Evolutionary conservation across 2,797 vertebrate genomes (phyloP).

Genomic region (Falco cherrug): DNA sequence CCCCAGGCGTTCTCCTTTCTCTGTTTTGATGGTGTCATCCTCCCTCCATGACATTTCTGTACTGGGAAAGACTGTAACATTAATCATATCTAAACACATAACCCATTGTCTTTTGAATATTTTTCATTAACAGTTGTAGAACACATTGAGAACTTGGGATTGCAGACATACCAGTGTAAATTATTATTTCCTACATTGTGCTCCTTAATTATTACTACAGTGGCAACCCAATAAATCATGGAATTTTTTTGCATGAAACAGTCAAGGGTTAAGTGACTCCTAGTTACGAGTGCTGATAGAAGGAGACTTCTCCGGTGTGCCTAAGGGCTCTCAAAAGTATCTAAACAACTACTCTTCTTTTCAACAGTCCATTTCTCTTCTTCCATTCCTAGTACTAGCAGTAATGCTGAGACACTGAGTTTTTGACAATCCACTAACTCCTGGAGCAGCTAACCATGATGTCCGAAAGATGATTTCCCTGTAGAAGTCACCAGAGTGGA

Average conservation of each 20-base stretch:
- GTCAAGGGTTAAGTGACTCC: slow-evolving; percentile 7
- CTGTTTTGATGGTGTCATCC: neutral
- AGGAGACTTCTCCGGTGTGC: neutral
- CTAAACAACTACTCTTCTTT: neutral
- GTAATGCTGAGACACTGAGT: neutral
- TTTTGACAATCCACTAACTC: neutral
- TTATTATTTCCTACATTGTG: neutral
- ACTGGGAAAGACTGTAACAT: neutral
- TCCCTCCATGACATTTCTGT: neutral
- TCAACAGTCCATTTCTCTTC: neutral
- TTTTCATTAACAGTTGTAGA: neutral
- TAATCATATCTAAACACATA: neutral
- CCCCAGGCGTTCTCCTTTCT: neutral
- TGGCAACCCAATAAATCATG: neutral
- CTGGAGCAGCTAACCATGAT: neutral
- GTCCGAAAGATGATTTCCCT: neutral
- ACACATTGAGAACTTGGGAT: neutral
- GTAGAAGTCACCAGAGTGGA: neutral
- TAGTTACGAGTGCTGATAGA: neutral
- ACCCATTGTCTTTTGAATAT: neutral
- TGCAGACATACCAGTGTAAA: neutral
- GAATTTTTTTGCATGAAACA: neutral
- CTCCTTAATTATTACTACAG: neutral
- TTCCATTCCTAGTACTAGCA: neutral
- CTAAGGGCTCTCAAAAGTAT: neutral